Evolutionary conservation across 2,888 invertebrate species (phyloP).

Genomic region (Lycocerus yunnanus): DNA sequence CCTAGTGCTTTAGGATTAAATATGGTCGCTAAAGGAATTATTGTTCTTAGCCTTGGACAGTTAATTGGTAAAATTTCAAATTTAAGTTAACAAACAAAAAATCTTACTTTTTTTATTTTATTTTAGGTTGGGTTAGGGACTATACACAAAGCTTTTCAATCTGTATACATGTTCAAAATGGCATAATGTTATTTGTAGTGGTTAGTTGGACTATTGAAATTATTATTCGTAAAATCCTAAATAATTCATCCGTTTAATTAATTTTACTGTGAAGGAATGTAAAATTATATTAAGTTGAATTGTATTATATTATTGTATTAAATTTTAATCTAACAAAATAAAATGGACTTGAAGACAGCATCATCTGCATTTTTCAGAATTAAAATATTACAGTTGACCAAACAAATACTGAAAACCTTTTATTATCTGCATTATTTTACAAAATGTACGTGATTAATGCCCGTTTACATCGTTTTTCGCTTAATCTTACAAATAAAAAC

Average conservation of each 20-base stretch:
- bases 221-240: slow-evolving; percentile 38
- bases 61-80: slow-evolving; percentile 51
- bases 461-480: too few relatives aligned
- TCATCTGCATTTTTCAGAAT: too few relatives aligned
- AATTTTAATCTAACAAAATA: not conserved
- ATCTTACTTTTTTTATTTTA: slow-evolving; percentile 3
- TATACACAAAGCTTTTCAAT: slow-evolving; percentile 64
- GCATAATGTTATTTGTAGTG: slow-evolving; percentile 60
- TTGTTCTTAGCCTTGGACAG: slow-evolving; percentile 69
- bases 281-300: not conserved
- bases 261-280: not conserved
- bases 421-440: too few relatives aligned
- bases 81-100: not conserved
- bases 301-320: not conserved
- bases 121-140: slow-evolving; percentile 69
- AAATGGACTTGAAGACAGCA: too few relatives aligned
- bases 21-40: slow-evolving; percentile 72
- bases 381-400: too few relatives aligned
- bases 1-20: slow-evolving; percentile 74
- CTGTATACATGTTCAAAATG: slow-evolving; percentile 68
- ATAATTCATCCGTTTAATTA: slow-evolving; percentile 6
- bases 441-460: too few relatives aligned
- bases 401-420: too few relatives aligned
- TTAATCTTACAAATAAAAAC: too few relatives aligned
- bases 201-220: slow-evolving; percentile 66